phyloP scores from a whole-genome alignment of 2,797 vertebrate species.

The Pangasius sanitwongsei region DNA sequence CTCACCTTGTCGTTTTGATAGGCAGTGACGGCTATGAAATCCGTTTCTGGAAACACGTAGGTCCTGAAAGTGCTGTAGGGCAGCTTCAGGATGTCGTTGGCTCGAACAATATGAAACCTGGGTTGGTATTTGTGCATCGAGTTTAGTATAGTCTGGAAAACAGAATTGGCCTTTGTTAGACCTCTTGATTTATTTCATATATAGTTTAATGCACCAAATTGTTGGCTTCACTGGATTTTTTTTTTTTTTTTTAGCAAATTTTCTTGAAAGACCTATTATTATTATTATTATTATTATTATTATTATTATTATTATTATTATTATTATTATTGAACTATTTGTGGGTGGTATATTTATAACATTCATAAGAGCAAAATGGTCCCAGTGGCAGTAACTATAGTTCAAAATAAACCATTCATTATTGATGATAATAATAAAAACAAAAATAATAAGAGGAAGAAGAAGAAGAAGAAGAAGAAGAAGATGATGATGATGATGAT shows the following conservation, averaged over 20 bases:
- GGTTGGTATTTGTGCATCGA: conserved; percentile 99
- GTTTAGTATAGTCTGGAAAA: conserved; percentile 90
- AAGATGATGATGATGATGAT: neutral
- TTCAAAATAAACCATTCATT: neutral
- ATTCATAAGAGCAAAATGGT: neutral
- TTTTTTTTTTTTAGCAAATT: neutral
- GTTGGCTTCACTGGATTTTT: neutral
- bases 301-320: neutral
- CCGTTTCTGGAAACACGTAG: conserved; percentile 93
- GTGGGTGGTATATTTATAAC: neutral
- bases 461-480: neutral
- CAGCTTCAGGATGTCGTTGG: conserved; percentile 94
- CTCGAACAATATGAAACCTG: conserved; percentile 91
- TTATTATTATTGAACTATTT: neutral
- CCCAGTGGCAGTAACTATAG: neutral
- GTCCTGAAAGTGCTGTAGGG: conserved; percentile 95
- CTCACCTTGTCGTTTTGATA: conserved; percentile 98
- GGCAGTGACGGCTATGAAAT: conserved; percentile 96
- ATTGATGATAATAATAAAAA: neutral
- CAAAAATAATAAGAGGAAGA: neutral
- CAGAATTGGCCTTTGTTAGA: conserved; percentile 9
- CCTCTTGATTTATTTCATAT: neutral
- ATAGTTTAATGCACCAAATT: neutral
- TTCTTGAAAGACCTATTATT: neutral
- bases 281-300: neutral